A percentile compares a stretch with the other conserved stretches of the same genome.
These are phyloP conservation scores for Alectoris magna DNA, from an alignment of 2,797 vertebrate genomes.

Conservation along the genomic window DNA sequence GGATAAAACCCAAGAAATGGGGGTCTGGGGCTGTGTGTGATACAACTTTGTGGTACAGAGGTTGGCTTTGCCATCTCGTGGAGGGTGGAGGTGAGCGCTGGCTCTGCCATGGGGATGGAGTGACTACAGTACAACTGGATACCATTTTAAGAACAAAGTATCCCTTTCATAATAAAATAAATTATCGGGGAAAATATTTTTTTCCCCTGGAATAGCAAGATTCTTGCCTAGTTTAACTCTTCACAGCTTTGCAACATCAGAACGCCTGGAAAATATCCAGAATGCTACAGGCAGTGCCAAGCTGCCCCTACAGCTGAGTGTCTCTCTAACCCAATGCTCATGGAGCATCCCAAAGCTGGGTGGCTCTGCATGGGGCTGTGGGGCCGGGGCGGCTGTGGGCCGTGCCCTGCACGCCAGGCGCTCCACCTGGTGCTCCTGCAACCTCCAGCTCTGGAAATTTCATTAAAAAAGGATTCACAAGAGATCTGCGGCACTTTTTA, in stretches of 20 bases:
- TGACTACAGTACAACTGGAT: background rate
- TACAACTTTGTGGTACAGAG: accelerated
- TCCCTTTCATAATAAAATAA: background rate
- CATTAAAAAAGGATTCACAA: slow-evolving; percentile 64
- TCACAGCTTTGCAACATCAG: background rate
- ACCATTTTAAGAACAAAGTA: background rate
- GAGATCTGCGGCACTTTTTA: slow-evolving; percentile 44
- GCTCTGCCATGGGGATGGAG: background rate
- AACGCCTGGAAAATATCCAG: slow-evolving; percentile 17
- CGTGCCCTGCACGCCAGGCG: background rate
- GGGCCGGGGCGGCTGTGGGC: background rate
- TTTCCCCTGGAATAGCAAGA: background rate
- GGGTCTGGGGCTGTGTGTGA: accelerated
- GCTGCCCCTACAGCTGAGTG: background rate
- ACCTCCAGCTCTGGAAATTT: slow-evolving; percentile 64
- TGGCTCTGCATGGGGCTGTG: too few relatives aligned
- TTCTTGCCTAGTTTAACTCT: slow-evolving; percentile 20
- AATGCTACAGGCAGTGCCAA: background rate
- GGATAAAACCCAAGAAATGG: background rate
- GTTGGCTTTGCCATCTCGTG: background rate
- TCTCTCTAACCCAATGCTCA: background rate
- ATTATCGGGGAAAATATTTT: background rate
- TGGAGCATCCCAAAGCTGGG: background rate
- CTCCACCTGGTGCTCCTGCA: slow-evolving; percentile 53
- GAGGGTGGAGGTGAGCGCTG: background rate